These are phyloP conservation scores for Nesometra sesokonis DNA, from an alignment of 35 echinoderm and acorn worm genomes.

Conservation along the genomic window DNA sequence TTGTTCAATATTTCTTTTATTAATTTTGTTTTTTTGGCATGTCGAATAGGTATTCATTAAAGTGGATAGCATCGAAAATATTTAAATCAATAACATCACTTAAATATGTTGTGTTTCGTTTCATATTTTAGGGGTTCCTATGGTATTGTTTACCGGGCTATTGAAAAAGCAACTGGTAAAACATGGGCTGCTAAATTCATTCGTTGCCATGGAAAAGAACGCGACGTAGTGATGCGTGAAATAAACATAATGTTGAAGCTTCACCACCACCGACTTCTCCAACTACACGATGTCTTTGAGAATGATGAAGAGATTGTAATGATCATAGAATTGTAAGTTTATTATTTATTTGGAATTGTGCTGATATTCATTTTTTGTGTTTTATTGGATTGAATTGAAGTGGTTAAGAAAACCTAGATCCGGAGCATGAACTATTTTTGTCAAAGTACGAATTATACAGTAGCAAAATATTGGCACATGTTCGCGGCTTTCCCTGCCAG, in stretches of 20 bases:
- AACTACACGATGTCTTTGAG: conserved; percentile 92
- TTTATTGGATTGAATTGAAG: too few relatives aligned
- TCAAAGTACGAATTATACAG: too few relatives aligned
- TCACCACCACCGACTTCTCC: conserved; percentile 75
- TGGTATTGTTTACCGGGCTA: conserved; percentile 90
- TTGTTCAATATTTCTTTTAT: too few relatives aligned
- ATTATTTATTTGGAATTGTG: too few relatives aligned
- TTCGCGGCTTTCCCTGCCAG: too few relatives aligned
- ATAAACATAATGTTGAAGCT: conserved; percentile 80
- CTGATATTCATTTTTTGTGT: too few relatives aligned
- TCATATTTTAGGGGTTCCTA: conserved; percentile 67
- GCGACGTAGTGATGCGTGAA: conserved; percentile 73
- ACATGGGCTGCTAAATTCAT: conserved; percentile 97
- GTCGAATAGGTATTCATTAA: too few relatives aligned
- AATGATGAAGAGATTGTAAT: conserved; percentile 90
- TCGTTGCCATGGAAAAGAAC: conserved; percentile 49
- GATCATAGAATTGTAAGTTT: conserved; percentile 96
- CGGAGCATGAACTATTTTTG: background rate
- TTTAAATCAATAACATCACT: too few relatives aligned
- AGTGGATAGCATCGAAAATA: too few relatives aligned
- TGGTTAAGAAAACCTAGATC: background rate
- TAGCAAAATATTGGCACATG: too few relatives aligned
- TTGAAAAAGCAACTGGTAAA: conserved; percentile 77
- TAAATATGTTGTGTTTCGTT: too few relatives aligned
- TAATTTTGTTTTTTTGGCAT: too few relatives aligned